phyloP scores from a whole-genome alignment of 2,113 vertebrate species.

The Laterallus jamaicensis region DNA sequence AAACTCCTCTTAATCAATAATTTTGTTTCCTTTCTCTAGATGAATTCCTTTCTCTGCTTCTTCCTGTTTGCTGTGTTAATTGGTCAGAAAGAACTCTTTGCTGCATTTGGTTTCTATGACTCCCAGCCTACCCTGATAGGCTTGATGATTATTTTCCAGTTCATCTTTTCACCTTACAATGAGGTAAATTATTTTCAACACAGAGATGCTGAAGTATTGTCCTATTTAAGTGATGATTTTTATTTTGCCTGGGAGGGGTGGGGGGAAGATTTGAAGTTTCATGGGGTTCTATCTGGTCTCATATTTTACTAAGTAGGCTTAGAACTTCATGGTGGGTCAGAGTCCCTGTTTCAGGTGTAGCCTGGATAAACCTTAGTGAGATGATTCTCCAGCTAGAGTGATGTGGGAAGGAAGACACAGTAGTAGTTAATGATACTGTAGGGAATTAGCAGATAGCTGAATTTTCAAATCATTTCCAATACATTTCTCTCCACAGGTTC shows the following conservation, averaged over 20 bases:
- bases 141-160: constrained; percentile 99
- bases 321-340: neutral
- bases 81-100: constrained; percentile 92
- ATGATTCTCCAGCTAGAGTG: neutral
- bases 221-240: neutral
- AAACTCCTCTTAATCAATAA: neutral
- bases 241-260: neutral
- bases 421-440: neutral
- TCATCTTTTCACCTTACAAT: constrained; percentile 99
- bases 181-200: constrained; percentile 82
- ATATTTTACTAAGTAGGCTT: neutral
- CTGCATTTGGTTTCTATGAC: constrained; percentile 93
- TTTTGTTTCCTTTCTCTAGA: constrained; percentile 75
- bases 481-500: constrained; percentile 77
- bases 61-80: constrained; percentile 95
- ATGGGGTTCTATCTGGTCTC: neutral
- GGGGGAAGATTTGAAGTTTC: neutral
- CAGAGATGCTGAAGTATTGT: neutral
- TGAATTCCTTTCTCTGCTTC: constrained; percentile 98
- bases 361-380: neutral
- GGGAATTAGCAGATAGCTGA: neutral
- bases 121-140: constrained; percentile 95
- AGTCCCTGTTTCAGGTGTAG: neutral
- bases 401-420: neutral
- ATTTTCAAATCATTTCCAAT: neutral